phyloP scores from a whole-genome alignment of 2,113 vertebrate genomes.

The Psilopsiagon aurifrons region DNA sequence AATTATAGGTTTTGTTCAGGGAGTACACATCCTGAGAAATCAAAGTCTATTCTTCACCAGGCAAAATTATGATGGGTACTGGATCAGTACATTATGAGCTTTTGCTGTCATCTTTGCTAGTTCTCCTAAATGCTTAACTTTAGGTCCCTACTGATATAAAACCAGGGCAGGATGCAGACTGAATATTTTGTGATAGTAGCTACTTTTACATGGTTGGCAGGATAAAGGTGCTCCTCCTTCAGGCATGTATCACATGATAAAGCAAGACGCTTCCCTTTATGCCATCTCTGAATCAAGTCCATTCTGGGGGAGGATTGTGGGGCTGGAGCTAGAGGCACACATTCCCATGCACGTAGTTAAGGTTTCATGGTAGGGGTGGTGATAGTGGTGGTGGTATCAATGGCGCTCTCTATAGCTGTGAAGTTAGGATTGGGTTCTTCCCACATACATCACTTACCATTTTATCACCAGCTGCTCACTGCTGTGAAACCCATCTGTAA shows the following conservation, averaged over 20 bases:
- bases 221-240: neutral
- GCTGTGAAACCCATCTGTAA: neutral
- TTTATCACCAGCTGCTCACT: neutral
- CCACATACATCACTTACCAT: neutral
- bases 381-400: neutral
- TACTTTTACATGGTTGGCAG: neutral
- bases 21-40: neutral
- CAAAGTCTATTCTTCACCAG: neutral
- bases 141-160: accelerated
- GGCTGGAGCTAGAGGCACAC: neutral
- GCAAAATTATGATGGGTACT: neutral
- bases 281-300: neutral
- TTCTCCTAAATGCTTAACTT: neutral
- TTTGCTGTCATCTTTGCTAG: neutral
- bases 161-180: neutral
- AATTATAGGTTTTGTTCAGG: neutral
- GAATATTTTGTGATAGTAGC: neutral
- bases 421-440: neutral
- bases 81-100: neutral
- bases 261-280: neutral
- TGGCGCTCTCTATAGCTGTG: neutral
- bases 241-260: neutral
- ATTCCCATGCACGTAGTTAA: neutral
- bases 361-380: neutral
- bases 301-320: neutral